These are phyloP conservation scores for Heliconius charithonia DNA, from an alignment of 2,888 invertebrate genomes.

Conservation along the genomic window DNA sequence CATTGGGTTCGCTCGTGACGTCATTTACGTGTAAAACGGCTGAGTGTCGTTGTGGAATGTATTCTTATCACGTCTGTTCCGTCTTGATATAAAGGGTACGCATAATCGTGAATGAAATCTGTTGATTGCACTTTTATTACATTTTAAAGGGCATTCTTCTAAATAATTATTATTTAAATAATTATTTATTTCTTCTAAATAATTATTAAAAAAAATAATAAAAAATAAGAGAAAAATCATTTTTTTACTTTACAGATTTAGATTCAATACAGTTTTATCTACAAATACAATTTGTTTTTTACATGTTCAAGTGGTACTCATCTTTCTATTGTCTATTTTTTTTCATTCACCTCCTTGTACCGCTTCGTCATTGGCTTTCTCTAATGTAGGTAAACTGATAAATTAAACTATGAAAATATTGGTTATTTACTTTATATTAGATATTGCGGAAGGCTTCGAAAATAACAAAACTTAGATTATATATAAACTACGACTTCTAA, in stretches of 20 bases:
- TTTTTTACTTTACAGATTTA: not conserved
- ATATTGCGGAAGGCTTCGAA: too few species aligned
- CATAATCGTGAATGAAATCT: constrained; percentile 35
- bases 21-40: constrained; percentile 61
- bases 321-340: not conserved
- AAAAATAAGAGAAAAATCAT: not conserved
- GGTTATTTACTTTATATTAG: too few species aligned
- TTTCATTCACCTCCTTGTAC: too few species aligned
- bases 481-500: too few species aligned
- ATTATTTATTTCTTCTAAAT: too few species aligned
- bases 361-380: too few species aligned
- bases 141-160: not conserved
- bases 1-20: constrained; percentile 60
- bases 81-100: constrained; percentile 32
- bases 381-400: too few species aligned
- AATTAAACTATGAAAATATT: too few species aligned
- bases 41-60: constrained; percentile 51
- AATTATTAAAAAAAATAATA: not conserved
- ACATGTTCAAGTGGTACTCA: not conserved
- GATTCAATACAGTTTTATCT: not conserved
- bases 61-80: constrained; percentile 44
- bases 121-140: constrained; percentile 13
- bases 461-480: too few species aligned
- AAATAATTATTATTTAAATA: too few species aligned
- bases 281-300: not conserved